Percentiles rank a stretch among this genome's conserved stretches.
phyloP scores from a whole-genome alignment of 2,113 vertebrate genomes.

The Pollachius pollachius region DNA sequence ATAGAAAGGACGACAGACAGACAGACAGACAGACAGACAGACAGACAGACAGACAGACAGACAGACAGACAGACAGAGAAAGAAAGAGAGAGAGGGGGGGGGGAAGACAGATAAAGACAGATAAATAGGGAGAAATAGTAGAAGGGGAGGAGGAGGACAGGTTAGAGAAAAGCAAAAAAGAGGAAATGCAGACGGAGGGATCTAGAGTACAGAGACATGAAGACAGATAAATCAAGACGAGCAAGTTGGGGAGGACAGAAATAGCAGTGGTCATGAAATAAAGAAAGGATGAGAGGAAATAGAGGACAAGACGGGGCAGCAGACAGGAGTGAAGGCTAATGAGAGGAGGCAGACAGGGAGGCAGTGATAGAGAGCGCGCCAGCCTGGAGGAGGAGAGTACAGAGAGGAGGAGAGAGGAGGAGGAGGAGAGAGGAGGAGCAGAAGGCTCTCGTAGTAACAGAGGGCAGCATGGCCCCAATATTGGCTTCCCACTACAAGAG shows the following conservation, averaged over 20 bases:
- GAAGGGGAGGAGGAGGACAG: not conserved
- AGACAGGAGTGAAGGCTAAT: not conserved
- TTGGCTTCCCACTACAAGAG: slow-evolving; percentile 39
- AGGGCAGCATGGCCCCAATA: no score
- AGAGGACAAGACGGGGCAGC: not conserved
- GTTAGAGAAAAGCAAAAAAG: not conserved
- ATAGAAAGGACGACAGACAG: not conserved
- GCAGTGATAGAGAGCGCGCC: not conserved
- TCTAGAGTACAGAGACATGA: not conserved
- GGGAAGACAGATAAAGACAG: not conserved
- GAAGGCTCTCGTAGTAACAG: no score
- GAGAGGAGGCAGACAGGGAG: not conserved
- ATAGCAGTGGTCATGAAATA: not conserved
- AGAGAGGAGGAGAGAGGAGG: no score
- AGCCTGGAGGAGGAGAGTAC: no score
- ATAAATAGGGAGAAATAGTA: not conserved
- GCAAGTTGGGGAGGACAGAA: not conserved
- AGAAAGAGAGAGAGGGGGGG: not conserved
- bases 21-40: not conserved
- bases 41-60: not conserved
- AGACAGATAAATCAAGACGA: not conserved
- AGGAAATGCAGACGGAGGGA: not conserved
- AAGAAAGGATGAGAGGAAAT: not conserved
- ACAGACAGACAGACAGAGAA: not conserved
- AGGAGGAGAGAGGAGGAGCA: no score